These are phyloP conservation scores for Coluber constrictor DNA, from an alignment of 2,797 vertebrate species.

Conservation along the genomic window DNA sequence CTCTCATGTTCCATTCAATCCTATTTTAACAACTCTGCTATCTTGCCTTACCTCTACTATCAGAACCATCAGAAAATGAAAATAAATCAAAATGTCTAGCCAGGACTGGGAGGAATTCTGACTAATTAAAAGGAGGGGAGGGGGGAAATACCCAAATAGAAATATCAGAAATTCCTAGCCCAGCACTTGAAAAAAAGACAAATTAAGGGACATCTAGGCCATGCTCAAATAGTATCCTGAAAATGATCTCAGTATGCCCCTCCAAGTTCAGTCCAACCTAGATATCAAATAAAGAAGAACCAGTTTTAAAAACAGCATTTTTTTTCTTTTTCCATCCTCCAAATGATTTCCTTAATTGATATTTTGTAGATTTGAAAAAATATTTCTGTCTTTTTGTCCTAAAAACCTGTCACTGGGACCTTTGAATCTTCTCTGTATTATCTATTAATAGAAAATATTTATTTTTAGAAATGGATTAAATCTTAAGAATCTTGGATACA, in stretches of 20 bases:
- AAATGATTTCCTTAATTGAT: neutral
- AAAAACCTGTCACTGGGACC: neutral
- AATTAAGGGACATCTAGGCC: neutral
- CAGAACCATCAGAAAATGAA: neutral
- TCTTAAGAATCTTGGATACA: neutral
- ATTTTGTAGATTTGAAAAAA: neutral
- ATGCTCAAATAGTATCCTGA: neutral
- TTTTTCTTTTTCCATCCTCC: neutral
- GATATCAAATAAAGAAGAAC: neutral
- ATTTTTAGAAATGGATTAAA: neutral
- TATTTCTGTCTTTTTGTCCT: neutral
- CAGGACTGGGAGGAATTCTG: neutral
- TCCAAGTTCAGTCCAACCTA: neutral
- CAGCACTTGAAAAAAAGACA: neutral
- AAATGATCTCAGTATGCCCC: neutral
- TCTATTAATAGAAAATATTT: neutral
- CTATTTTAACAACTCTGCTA: neutral
- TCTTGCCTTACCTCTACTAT: neutral
- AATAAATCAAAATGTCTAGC: neutral
- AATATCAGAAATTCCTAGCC: neutral
- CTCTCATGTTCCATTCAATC: neutral
- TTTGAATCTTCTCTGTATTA: neutral
- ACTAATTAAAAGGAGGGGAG: neutral
- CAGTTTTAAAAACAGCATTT: neutral
- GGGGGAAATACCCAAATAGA: neutral